Conservation (phyloP, 2,113 vertebrate species). For the Pleuronectes platessa region DNA sequence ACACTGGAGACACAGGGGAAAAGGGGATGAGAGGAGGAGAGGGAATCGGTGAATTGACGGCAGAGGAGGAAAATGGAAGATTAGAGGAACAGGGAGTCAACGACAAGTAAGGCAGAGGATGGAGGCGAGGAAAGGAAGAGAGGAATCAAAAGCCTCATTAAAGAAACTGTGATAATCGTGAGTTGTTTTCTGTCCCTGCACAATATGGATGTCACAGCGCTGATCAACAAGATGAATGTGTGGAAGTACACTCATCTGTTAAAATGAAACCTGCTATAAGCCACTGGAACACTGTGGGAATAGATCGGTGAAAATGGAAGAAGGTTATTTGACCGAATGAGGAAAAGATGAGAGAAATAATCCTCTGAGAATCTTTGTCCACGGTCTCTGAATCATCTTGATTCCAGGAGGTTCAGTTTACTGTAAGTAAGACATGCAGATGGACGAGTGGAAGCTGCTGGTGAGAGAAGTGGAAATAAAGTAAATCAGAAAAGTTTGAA, state of each 20-base stretch:
- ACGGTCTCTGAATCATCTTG: neutral
- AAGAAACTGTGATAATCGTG: too few species aligned
- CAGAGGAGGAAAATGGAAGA: neutral
- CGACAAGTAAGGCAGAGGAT: too few species aligned
- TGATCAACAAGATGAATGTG: too few species aligned
- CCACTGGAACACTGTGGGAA: neutral
- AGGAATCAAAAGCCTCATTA: neutral
- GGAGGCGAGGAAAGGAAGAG: neutral
- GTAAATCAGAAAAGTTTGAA: too few species aligned
- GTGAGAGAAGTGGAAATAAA: too few species aligned
- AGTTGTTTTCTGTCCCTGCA: neutral
- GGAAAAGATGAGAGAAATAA: neutral
- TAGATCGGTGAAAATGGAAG: neutral
- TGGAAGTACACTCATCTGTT: neutral
- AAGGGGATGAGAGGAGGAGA: neutral
- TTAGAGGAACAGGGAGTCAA: neutral
- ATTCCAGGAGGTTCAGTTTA: neutral
- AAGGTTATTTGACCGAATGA: neutral
- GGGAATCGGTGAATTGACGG: too few species aligned
- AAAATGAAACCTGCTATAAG: too few species aligned
- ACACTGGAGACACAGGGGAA: slow-evolving; percentile 78
- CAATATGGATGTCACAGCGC: neutral
- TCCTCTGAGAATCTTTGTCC: neutral
- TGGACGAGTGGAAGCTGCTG: too few species aligned
- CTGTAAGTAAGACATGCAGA: too few species aligned